phyloP scores from a whole-genome alignment of 2,797 vertebrate species.

The Gymnocypris eckloni region DNA sequence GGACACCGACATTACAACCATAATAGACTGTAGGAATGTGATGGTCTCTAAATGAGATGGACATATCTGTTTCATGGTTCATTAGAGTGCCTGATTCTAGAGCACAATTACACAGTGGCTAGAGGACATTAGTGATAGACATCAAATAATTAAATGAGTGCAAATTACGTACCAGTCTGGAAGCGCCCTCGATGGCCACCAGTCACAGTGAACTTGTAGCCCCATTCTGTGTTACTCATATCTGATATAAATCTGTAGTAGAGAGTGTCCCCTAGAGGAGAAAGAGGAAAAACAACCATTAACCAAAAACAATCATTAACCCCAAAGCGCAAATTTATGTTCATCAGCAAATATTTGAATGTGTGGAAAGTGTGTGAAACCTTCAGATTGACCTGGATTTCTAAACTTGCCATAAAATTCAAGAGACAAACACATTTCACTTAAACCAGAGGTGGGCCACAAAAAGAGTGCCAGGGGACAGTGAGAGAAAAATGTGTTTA shows the following conservation, averaged over 20 bases:
- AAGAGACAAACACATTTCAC: background rate
- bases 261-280: constrained; percentile 86
- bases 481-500: background rate
- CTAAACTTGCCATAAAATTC: background rate
- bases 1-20: background rate
- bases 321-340: background rate
- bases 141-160: background rate
- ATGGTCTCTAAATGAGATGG: background rate
- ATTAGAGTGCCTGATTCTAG: background rate
- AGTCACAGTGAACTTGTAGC: constrained; percentile 95
- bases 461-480: background rate
- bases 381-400: background rate
- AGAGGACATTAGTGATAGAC: background rate
- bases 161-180: constrained; percentile 87
- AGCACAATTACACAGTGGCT: constrained; percentile 1
- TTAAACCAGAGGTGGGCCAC: background rate
- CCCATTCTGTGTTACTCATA: constrained; percentile 99
- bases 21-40: background rate
- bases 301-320: background rate
- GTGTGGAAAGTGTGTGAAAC: background rate
- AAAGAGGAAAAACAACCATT: background rate
- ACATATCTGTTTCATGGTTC: background rate
- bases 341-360: background rate
- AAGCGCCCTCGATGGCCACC: constrained; percentile 95
- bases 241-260: constrained; percentile 95